Percentiles rank a stretch among this genome's conserved stretches.
phyloP scores from a whole-genome alignment of 2,888 invertebrate genomes.

The Cryptophagus acutangulus region DNA sequence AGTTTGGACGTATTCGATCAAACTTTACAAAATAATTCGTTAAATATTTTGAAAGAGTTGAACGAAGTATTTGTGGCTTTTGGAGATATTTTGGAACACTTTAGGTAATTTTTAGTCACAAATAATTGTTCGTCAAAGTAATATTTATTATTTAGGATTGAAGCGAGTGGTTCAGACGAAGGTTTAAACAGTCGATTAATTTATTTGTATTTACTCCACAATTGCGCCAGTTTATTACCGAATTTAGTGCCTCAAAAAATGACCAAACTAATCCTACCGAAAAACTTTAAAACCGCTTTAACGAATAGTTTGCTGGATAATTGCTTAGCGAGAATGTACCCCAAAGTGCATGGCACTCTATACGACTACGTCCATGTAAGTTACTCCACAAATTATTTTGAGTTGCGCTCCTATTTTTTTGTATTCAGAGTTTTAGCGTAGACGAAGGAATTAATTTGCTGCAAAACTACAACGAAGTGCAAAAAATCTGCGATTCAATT shows the following conservation, averaged over 20 bases:
- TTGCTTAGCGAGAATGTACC: constrained; percentile 48
- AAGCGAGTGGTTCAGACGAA: constrained; percentile 35
- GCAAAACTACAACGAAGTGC: constrained; percentile 47
- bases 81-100: constrained; percentile 55
- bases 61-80: constrained; percentile 55
- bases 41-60: constrained; percentile 52
- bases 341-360: constrained; percentile 45
- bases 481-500: constrained; percentile 48
- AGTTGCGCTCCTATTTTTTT: constrained; percentile 20
- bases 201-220: constrained; percentile 49
- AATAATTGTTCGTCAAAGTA: too few species aligned
- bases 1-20: too few species aligned
- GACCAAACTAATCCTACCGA: constrained; percentile 46
- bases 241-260: constrained; percentile 47
- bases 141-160: too few species aligned
- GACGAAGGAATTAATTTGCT: constrained; percentile 41
- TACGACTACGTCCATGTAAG: constrained; percentile 49
- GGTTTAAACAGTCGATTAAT: constrained; percentile 41
- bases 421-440: constrained; percentile 46
- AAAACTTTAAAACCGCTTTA: constrained; percentile 47
- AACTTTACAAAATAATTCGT: constrained; percentile 48
- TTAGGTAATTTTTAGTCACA: too few species aligned
- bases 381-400: constrained; percentile 11
- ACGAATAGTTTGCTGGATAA: constrained; percentile 48
- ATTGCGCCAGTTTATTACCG: constrained; percentile 44